phyloP scores from a whole-genome alignment of 1,140 invertebrate species.

The Macrosteles quadrilineatus region DNA sequence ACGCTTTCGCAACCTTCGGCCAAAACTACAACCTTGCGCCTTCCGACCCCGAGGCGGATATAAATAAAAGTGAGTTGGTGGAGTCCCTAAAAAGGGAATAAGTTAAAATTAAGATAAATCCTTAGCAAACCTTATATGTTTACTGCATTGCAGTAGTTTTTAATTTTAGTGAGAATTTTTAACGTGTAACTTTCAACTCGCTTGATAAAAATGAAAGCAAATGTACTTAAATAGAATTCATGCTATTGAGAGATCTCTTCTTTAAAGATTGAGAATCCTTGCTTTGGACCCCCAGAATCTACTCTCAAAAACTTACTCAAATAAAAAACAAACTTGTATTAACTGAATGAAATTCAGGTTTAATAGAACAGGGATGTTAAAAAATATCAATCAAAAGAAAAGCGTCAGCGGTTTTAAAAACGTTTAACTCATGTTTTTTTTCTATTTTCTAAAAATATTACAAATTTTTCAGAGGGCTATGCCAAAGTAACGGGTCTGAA shows the following conservation, averaged over 20 bases:
- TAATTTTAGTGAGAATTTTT: background rate
- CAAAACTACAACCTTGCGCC: background rate
- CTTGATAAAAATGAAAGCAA: background rate
- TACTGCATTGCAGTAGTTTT: background rate
- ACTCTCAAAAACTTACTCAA: too few species aligned
- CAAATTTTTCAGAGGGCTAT: constrained; percentile 87
- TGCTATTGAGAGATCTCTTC: too few species aligned
- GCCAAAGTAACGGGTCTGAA: constrained; percentile 55
- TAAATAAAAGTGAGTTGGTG: background rate
- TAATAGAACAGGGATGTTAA: too few species aligned
- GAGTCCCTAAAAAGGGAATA: background rate
- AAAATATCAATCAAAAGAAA: too few species aligned
- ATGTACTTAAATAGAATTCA: background rate
- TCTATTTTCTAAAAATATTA: too few species aligned
- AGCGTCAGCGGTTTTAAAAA: too few species aligned
- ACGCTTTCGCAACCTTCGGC: constrained; percentile 82
- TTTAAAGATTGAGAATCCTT: too few species aligned
- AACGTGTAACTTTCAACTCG: background rate
- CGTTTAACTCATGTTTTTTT: too few species aligned
- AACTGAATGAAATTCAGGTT: too few species aligned
- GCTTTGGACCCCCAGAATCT: too few species aligned
- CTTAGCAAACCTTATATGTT: background rate
- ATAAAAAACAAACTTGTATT: too few species aligned
- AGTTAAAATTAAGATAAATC: background rate
- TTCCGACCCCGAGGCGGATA: background rate